Percentiles rank a stretch among this genome's conserved stretches.
phyloP scores from a whole-genome alignment of 1,140 invertebrate species.

The Drosophila sucinea region DNA sequence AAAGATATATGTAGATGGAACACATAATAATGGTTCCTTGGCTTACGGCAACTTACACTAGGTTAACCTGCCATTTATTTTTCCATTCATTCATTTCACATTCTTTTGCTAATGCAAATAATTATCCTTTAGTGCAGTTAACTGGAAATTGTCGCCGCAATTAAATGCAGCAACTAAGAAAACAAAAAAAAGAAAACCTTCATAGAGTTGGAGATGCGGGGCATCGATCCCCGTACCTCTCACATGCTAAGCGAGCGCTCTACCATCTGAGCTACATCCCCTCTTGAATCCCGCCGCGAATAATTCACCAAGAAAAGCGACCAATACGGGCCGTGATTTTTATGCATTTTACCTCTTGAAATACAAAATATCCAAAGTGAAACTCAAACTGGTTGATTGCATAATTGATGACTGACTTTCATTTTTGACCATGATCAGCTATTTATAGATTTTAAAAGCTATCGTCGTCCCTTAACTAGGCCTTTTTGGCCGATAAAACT shows the following conservation, averaged over 20 bases:
- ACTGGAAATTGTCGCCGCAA: constrained; percentile 42
- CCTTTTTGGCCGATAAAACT: not conserved
- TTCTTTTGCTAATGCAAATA: constrained; percentile 41
- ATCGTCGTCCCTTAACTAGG: constrained; percentile 11
- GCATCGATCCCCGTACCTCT: constrained; percentile 92
- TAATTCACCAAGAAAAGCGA: not conserved
- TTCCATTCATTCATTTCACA: not conserved
- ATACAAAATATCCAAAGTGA: not conserved
- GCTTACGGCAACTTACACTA: not conserved
- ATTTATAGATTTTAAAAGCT: not conserved
- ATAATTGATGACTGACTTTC: constrained; percentile 35
- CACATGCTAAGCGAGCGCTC: constrained; percentile 93
- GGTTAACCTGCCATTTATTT: not conserved
- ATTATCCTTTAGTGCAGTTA: constrained; percentile 43
- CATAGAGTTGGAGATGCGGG: constrained; percentile 85
- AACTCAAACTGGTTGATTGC: constrained; percentile 51
- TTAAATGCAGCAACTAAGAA: constrained; percentile 37
- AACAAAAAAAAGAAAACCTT: constrained; percentile 10
- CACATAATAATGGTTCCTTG: not conserved
- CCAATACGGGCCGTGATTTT: not conserved
- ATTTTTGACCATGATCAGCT: constrained; percentile 3
- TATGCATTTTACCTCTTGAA: constrained; percentile 34
- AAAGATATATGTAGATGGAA: not conserved
- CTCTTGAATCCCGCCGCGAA: constrained; percentile 39
- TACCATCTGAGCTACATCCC: constrained; percentile 93